These are phyloP conservation scores for Ciconia stormi DNA, from an alignment of 2,113 vertebrate genomes.

Conservation along the genomic window DNA sequence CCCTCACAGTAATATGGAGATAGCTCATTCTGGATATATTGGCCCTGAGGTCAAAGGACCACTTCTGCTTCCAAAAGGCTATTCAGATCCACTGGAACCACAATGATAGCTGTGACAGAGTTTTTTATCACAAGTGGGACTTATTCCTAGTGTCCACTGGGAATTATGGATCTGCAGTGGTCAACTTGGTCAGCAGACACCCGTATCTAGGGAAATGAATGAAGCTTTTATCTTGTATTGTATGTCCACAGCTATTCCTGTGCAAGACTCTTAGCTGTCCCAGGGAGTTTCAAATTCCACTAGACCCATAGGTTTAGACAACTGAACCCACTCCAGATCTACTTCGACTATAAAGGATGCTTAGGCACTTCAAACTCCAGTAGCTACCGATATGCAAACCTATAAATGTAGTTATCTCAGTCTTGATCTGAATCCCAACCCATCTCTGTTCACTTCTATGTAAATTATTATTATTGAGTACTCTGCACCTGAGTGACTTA, in stretches of 20 bases:
- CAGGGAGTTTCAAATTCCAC: neutral
- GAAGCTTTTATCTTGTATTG: neutral
- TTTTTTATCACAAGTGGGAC: neutral
- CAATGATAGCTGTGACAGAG: neutral
- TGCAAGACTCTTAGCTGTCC: neutral
- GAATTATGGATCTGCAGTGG: neutral
- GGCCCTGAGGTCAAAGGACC: neutral
- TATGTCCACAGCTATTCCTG: neutral
- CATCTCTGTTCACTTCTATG: neutral
- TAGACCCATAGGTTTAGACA: neutral
- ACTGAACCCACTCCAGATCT: neutral
- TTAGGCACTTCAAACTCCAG: neutral
- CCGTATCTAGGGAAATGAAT: neutral
- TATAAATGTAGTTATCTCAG: neutral
- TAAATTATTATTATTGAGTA: neutral
- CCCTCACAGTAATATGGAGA: neutral
- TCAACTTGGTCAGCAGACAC: neutral
- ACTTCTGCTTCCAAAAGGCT: neutral
- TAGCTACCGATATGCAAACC: neutral
- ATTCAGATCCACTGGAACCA: neutral
- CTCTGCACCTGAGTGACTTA: neutral
- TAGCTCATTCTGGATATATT: neutral
- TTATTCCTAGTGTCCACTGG: neutral
- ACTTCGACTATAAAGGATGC: neutral
- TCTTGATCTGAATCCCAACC: neutral